phyloP scores from a whole-genome alignment of 2,888 invertebrate species.

The Diarsia brunnea region DNA sequence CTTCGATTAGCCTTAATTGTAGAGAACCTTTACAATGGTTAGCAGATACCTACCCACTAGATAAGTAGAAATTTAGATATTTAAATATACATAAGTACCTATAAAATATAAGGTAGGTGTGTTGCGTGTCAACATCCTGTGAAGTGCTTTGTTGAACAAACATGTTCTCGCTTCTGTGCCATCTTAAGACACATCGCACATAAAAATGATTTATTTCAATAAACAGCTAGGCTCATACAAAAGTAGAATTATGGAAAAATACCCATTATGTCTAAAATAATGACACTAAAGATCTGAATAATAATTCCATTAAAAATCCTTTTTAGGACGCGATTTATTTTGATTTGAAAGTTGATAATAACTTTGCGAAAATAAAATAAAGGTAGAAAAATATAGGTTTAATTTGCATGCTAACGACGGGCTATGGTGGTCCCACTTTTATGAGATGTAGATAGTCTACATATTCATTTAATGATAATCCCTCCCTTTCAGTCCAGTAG shows the following conservation, averaged over 20 bases:
- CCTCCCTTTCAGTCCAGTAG: neutral
- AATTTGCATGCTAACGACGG: neutral
- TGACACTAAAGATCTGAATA: constrained; percentile 32
- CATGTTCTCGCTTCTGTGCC: constrained; percentile 66
- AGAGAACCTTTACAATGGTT: neutral
- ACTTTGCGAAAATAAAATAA: constrained; percentile 17
- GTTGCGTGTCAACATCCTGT: constrained; percentile 72
- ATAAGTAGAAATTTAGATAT: neutral
- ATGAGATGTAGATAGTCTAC: too few species aligned
- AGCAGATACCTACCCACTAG: neutral
- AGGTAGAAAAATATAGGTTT: neutral
- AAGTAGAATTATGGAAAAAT: constrained; percentile 36
- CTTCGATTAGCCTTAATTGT: constrained; percentile 77
- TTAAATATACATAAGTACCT: neutral
- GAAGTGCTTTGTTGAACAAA: constrained; percentile 67
- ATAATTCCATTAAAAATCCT: constrained; percentile 45
- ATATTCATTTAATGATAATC: neutral
- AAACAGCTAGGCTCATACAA: constrained; percentile 39
- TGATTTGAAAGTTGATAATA: constrained; percentile 19
- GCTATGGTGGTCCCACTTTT: neutral
- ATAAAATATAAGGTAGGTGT: constrained; percentile 24
- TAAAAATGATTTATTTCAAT: constrained; percentile 50
- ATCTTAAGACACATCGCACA: constrained; percentile 55
- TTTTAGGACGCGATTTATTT: constrained; percentile 29
- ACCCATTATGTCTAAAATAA: constrained; percentile 21